Evolutionary conservation across 2,888 invertebrate species (phyloP), one percentile per base, ranked within the genome.

Genomic region (Mantis religiosa): DNA sequence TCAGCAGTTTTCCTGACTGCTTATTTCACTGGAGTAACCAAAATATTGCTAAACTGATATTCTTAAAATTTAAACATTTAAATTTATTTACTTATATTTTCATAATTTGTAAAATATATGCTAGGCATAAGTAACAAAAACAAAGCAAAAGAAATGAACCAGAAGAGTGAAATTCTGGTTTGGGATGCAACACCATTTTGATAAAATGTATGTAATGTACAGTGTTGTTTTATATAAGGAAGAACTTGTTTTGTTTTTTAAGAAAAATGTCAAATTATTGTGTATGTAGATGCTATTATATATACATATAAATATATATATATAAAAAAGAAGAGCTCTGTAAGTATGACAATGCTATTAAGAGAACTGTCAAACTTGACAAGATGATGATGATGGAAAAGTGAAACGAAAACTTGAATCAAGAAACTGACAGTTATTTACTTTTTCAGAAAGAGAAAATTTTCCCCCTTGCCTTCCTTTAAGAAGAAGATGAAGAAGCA

Each of bases 241-340:
- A 85, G 27, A 47, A 84, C 28, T 85, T 85, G 85, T 85, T 85
- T 87, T 87, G 87, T 87, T 87, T 87, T 87, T 47, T 87, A 87
- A 87, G 83, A 83, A 87, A 85, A 83, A 47, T 83, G 87, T 87
- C 81, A 83, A 83, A 82, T 28, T 82, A 87, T 30, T 87, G 83
- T 87, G 83, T 87, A 87, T 27, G 87, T 87, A 87, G 87, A 84
- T 41, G 27, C 85, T 85, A 85, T 85, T 85, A 85, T 85, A 85
- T 85, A 85, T 85, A 85, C 28, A 84, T 71, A 71, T 71, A 71
- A 71, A 71, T 71, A 71, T 71, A 71, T 71, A 71, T 71, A 54
- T 34, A 41, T 41, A 41, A 34, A 54, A 71, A 71, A 34, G 34
- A 47, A 85, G 84, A 84, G 84, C 41, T 85, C 47, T 54, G 54